phyloP scores from a whole-genome alignment of 2,113 vertebrate species.

The Mesitornis unicolor region DNA sequence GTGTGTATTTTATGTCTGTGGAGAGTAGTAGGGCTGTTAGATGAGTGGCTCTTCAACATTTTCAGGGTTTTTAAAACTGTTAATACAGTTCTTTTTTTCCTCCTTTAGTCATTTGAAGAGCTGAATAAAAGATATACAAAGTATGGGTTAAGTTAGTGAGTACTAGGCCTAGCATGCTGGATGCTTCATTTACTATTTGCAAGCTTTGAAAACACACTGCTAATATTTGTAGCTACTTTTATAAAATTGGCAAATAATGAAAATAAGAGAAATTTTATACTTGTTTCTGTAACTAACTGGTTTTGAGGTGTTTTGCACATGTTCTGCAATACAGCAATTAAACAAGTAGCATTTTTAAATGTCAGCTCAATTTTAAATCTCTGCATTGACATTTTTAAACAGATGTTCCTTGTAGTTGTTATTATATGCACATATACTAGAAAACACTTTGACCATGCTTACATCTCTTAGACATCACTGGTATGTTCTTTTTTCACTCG shows the following conservation, averaged over 20 bases:
- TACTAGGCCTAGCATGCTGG: constrained; percentile 21
- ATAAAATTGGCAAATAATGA: not conserved
- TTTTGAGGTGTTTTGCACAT: constrained; percentile 55
- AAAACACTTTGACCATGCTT: constrained; percentile 8
- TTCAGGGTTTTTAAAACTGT: not conserved
- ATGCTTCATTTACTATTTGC: constrained; percentile 29
- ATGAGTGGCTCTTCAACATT: not conserved
- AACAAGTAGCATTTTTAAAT: constrained; percentile 8
- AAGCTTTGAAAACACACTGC: not conserved
- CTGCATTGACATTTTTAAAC: not conserved
- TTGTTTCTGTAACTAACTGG: not conserved
- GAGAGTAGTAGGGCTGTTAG: not conserved
- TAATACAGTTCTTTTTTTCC: constrained; percentile 48
- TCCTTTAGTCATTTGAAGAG: constrained; percentile 68
- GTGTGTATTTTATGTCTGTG: not conserved
- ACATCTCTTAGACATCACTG: not conserved
- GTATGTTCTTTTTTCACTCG: constrained; percentile 1
- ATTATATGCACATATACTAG: not conserved
- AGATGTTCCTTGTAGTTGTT: not conserved
- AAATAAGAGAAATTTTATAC: not conserved
- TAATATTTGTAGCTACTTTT: not conserved
- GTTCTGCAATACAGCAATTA: not conserved
- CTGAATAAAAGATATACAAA: constrained; percentile 73
- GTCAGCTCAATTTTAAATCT: not conserved
- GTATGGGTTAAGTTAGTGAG: not conserved